Evolutionary conservation across 2,888 invertebrate species (phyloP).

Genomic region (Macrostomum cliftonense): DNA sequence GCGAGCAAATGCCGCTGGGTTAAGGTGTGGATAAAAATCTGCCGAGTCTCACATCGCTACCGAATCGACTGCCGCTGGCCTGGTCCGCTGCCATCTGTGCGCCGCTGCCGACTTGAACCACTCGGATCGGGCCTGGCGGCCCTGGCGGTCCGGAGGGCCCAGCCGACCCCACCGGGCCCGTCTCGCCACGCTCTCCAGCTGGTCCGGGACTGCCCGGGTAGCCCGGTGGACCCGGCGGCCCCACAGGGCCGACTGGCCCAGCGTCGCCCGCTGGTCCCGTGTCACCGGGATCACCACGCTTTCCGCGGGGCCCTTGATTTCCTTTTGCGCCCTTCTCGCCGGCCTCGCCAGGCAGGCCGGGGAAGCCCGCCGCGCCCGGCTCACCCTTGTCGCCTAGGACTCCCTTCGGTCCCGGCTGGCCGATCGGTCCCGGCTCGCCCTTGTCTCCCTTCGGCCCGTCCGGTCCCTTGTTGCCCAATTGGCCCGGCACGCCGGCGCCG

Average conservation of each 20-base stretch:
- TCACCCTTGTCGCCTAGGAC: neutral
- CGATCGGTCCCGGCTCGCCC: constrained; percentile 38
- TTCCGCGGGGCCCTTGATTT: neutral
- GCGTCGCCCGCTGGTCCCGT: neutral
- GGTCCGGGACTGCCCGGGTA: constrained; percentile 50
- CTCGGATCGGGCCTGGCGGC: neutral
- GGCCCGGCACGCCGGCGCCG: constrained; percentile 13
- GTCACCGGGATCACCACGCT: neutral
- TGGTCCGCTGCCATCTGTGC: constrained; percentile 39
- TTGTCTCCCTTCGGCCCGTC: constrained; percentile 13
- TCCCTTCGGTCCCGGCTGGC: constrained; percentile 28
- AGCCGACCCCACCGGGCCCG: too few relatives aligned
- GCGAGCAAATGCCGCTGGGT: too few relatives aligned
- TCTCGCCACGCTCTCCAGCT: too few relatives aligned
- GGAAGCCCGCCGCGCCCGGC: constrained; percentile 2
- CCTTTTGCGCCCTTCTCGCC: constrained; percentile 41
- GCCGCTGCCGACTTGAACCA: constrained; percentile 6
- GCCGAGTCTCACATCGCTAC: too few relatives aligned
- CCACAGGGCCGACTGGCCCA: constrained; percentile 46
- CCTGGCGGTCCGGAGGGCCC: too few relatives aligned
- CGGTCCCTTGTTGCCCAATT: constrained; percentile 21
- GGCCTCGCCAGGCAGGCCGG: neutral
- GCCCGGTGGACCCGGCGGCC: constrained; percentile 53
- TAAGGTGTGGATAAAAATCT: too few relatives aligned
- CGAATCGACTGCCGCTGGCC: too few relatives aligned